phyloP scores from a whole-genome alignment of 2,888 invertebrate genomes.

The Dicranocentrus wangi region DNA sequence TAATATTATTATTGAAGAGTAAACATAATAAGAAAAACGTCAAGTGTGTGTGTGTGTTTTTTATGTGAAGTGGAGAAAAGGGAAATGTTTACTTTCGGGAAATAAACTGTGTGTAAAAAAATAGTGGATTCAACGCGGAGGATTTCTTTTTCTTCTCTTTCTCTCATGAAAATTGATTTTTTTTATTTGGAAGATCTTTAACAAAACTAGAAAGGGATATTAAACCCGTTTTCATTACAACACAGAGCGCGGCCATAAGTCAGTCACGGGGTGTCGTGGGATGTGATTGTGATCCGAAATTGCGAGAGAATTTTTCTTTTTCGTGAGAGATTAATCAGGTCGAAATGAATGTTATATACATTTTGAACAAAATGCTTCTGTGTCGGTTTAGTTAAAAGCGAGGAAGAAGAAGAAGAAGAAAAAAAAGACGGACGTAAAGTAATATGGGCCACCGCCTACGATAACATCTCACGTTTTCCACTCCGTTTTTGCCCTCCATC shows the following conservation, averaged over 20 bases:
- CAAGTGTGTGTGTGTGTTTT: constrained; percentile 10
- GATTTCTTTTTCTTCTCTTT: no score
- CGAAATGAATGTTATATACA: neutral
- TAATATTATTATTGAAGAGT: constrained; percentile 22
- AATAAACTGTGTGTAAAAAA: neutral
- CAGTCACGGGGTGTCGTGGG: no score
- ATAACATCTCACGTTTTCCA: constrained; percentile 26
- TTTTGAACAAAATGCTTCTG: neutral
- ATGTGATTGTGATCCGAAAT: no score
- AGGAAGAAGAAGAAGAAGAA: neutral
- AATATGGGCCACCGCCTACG: constrained; percentile 29
- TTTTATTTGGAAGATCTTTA: no score
- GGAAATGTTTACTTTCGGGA: neutral
- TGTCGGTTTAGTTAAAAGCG: neutral
- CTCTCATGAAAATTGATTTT: no score
- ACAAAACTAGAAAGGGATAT: no score
- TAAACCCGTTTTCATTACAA: no score
- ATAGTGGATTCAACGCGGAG: neutral
- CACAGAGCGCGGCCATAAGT: no score
- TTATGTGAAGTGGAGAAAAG: no score
- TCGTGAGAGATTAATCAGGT: neutral
- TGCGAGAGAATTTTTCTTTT: neutral
- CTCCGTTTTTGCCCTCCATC: no score
- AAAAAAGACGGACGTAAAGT: neutral
- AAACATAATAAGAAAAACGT: constrained; percentile 26